Percentiles rank a stretch among this genome's conserved stretches.
These are phyloP conservation scores for Plutomurus gul DNA, from an alignment of 1,140 invertebrate species.

Conservation along the genomic window DNA sequence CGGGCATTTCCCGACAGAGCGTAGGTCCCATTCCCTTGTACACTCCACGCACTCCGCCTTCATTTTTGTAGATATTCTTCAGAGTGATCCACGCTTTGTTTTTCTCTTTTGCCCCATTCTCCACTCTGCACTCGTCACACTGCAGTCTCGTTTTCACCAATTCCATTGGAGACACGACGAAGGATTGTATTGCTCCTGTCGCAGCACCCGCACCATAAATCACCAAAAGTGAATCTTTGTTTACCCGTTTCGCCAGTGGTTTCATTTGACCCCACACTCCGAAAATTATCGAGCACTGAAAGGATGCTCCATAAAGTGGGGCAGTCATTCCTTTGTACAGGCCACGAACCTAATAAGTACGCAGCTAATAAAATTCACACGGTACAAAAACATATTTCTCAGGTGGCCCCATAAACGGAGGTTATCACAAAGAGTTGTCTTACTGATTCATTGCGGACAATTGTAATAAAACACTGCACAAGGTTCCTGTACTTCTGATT, in stretches of 20 bases:
- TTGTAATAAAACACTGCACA: slow-evolving; percentile 74
- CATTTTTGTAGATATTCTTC: slow-evolving; percentile 66
- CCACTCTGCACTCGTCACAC: slow-evolving; percentile 56
- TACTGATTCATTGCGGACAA: slow-evolving; percentile 75
- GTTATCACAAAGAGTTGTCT: no score
- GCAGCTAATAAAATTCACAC: not conserved
- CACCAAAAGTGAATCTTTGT: slow-evolving; percentile 60
- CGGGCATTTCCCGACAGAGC: slow-evolving; percentile 68
- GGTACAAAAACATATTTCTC: no score
- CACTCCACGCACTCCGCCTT: slow-evolving; percentile 64
- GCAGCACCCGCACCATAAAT: slow-evolving; percentile 73
- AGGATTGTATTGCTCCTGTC: slow-evolving; percentile 76
- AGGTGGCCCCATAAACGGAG: no score
- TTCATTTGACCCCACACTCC: slow-evolving; percentile 84
- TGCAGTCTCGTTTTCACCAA: slow-evolving; percentile 83
- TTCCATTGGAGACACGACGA: slow-evolving; percentile 81
- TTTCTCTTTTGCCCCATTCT: slow-evolving; percentile 53
- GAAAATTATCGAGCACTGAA: slow-evolving; percentile 88
- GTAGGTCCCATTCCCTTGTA: slow-evolving; percentile 78
- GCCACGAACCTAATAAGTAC: slow-evolving; percentile 61
- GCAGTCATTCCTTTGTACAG: slow-evolving; percentile 82
- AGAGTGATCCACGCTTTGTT: slow-evolving; percentile 67
- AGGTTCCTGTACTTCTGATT: slow-evolving; percentile 74
- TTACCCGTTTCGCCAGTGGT: slow-evolving; percentile 62
- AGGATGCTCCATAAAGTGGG: slow-evolving; percentile 79